Evolutionary conservation across 2,113 vertebrate species (phyloP), one percentile per base, ranked within the genome.

Genomic region (Sinocyclocheilus rhinocerous): DNA sequence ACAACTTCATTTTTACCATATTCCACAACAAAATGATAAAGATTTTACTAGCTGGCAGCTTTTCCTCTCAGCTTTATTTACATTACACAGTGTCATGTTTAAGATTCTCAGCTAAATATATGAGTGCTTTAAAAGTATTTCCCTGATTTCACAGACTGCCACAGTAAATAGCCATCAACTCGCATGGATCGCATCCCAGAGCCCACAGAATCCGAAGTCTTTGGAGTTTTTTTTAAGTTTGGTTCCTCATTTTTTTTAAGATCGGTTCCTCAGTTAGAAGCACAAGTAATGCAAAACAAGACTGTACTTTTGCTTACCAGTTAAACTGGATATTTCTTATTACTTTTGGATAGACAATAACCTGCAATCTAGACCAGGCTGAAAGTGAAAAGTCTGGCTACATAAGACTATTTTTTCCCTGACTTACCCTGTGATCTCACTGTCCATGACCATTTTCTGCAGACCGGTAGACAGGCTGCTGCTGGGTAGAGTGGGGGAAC

Each of bases 371-470:
- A 36, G 16, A 33, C 29, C 3, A 36, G 16, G 15, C 29, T 18
- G 15, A 69, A 36, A 36, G 1, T 18, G 15, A 70, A 59, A 55
- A 65, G 36, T 77, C 39, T 79, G 45, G 57, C 4, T 12, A 50
- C 13, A 2, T 6, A 18, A 12, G 10, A 65, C 26, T 42, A 50
- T 15, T 52, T 52, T 52, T 52, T 15, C 48, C 48, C 13, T 2
- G 13, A 48, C 96, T 95, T 95, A 97, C 96, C 96, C 96, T 82
- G 96, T 93, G 8, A 97, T 90, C 81, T 97, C 96, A 0, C 94
- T 96, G 89, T 97, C 96, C 4, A 97, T 96, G 85, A 96, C 96
- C 93, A 97, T 96, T 92, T 97, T 97, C 94, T 97, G 96, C 0
- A 97, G 93, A 36, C 96, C 96, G 0, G 94, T 95, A 0, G 96